phyloP scores from a whole-genome alignment of 2,113 vertebrate genomes.

The Dasyprocta punctata region DNA sequence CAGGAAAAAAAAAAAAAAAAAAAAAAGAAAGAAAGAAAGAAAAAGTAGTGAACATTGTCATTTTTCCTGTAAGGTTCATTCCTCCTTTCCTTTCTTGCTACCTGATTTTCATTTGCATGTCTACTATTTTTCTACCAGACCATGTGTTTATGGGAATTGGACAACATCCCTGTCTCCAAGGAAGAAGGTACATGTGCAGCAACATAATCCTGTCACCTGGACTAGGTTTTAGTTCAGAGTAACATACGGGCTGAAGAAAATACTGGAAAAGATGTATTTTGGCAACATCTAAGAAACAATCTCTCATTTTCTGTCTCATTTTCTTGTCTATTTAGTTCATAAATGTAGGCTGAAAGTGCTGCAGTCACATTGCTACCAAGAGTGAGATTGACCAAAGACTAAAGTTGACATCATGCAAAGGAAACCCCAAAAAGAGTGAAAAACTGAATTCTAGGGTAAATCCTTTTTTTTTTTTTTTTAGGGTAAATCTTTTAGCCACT shows the following conservation, averaged over 20 bases:
- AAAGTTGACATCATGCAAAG: slow-evolving; percentile 7
- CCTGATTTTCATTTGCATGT: slow-evolving; percentile 1
- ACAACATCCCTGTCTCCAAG: not conserved
- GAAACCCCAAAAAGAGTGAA: not conserved
- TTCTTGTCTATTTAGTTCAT: slow-evolving; percentile 10
- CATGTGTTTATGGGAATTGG: not conserved
- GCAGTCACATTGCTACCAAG: not conserved
- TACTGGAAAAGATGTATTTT: not conserved
- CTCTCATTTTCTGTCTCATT: not conserved
- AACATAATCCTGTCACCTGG: not conserved
- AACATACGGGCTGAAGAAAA: not conserved
- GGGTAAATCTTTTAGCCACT: not conserved
- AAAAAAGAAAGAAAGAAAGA: no score
- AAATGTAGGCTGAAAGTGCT: not conserved
- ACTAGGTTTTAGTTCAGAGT: not conserved
- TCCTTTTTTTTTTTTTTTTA: not conserved
- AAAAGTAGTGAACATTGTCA: not conserved
- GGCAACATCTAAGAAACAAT: not conserved
- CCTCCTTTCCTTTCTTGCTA: not conserved
- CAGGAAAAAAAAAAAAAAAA: no score
- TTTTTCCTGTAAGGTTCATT: not conserved
- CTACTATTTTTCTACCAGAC: not conserved
- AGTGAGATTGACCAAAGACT: not conserved
- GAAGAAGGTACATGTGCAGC: not conserved
- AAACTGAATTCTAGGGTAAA: not conserved